phyloP scores from a whole-genome alignment of 1,140 invertebrate species.

The Penaeus indicus region DNA sequence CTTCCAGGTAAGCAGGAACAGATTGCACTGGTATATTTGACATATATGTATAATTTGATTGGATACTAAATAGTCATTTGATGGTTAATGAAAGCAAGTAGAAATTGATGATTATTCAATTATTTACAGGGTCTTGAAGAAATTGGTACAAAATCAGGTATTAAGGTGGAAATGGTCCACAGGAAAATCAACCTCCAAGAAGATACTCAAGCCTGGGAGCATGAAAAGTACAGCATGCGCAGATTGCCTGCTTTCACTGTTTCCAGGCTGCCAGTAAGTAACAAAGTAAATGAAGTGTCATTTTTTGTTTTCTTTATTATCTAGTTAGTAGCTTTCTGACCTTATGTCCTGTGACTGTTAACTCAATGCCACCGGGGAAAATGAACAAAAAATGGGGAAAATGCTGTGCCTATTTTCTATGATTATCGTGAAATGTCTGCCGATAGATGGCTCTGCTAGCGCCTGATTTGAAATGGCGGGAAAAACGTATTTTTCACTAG shows the following conservation, averaged over 20 bases:
- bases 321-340: too few species aligned
- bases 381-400: too few species aligned
- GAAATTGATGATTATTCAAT: constrained; percentile 12
- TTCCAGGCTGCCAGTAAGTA: constrained; percentile 72
- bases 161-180: constrained; percentile 85
- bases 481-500: too few species aligned
- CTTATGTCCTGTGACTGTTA: too few species aligned
- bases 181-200: constrained; percentile 99
- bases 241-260: constrained; percentile 92
- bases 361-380: too few species aligned
- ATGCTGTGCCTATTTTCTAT: too few species aligned
- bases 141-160: constrained; percentile 67
- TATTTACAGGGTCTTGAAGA: constrained; percentile 53
- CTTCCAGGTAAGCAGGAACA: constrained; percentile 74
- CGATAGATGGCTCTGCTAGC: too few species aligned
- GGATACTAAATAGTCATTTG: too few species aligned
- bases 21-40: background rate
- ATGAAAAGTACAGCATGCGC: constrained; percentile 94
- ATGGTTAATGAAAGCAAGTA: background rate
- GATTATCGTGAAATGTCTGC: too few species aligned
- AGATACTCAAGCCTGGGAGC: constrained; percentile 94
- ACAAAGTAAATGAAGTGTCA: background rate
- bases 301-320: too few species aligned
- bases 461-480: too few species aligned
- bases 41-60: too few species aligned